phyloP scores from a whole-genome alignment of 2,888 invertebrate species.

The Strigamia transsilvanica region DNA sequence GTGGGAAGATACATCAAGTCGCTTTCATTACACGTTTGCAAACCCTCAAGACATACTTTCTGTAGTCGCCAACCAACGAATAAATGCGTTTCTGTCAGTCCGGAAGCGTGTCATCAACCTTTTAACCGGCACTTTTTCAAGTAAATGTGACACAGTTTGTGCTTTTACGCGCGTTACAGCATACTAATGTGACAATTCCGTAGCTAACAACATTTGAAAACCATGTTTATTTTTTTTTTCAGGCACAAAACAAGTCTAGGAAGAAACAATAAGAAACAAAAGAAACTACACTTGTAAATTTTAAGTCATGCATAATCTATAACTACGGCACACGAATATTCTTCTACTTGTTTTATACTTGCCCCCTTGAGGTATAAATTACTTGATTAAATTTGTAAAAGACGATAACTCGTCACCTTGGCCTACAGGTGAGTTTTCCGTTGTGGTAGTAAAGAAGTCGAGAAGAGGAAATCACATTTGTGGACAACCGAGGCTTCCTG shows the following conservation, averaged over 20 bases:
- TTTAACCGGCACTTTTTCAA: conserved; percentile 36
- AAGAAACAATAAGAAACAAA: background rate
- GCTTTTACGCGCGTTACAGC: conserved; percentile 1
- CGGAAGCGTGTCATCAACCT: conserved; percentile 36
- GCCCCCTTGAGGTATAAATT: conserved; percentile 9
- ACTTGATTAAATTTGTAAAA: conserved; percentile 31
- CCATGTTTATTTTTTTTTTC: background rate
- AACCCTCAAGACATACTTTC: conserved; percentile 31
- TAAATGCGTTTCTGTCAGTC: conserved; percentile 18
- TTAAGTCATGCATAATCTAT: background rate
- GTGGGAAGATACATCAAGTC: conserved; percentile 33
- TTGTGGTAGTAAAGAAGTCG: background rate
- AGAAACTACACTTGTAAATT: background rate
- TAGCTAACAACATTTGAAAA: background rate
- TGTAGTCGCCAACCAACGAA: conserved; percentile 22
- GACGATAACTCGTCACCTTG: conserved; percentile 11
- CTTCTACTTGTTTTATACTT: background rate
- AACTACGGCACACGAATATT: background rate
- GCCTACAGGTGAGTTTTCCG: conserved; percentile 43
- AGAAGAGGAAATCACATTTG: conserved; percentile 46
- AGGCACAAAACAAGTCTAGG: conserved; percentile 2
- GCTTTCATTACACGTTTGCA: conserved; percentile 28
- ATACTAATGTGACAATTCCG: conserved; percentile 23
- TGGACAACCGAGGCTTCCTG: conserved; percentile 45
- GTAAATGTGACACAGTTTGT: background rate